Conservation (phyloP, 1,140 invertebrate genomes). For the Hylyphantes graminicola region DNA sequence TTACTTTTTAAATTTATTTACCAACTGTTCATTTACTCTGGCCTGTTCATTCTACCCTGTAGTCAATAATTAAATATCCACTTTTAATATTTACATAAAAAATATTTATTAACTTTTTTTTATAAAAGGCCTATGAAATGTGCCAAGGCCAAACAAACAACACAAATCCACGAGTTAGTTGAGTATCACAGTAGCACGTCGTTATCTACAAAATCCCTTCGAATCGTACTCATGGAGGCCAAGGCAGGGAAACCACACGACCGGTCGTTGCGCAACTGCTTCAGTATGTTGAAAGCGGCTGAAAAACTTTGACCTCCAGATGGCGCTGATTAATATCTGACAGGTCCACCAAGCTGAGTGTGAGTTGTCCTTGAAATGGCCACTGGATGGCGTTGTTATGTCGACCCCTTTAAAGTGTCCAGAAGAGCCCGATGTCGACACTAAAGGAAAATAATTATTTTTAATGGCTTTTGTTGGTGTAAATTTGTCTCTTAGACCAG, state of each 20-base stretch:
- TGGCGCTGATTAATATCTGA: no score
- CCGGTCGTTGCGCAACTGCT: conserved; percentile 12
- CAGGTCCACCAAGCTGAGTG: conserved; percentile 43
- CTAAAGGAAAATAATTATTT: no score
- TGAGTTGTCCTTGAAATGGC: conserved; percentile 51
- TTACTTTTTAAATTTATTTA: no score
- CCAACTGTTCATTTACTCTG: no score
- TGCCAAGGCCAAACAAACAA: no score
- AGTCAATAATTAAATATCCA: no score
- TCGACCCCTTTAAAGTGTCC: conserved; percentile 52
- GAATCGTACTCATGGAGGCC: neutral
- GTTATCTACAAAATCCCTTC: neutral
- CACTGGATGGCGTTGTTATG: conserved; percentile 58
- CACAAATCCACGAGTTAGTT: neutral
- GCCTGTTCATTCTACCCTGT: no score
- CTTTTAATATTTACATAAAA: no score
- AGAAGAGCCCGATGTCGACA: conserved; percentile 42
- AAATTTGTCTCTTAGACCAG: no score
- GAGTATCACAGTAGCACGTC: conserved; percentile 4
- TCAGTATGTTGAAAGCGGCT: conserved; percentile 39
- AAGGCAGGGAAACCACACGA: conserved; percentile 42
- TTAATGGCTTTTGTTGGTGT: no score
- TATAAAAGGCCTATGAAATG: no score
- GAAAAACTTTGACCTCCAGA: neutral
- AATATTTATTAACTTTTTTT: no score